Percentiles rank a stretch among this genome's conserved stretches.
Conservation (phyloP, 1,140 invertebrate genomes). For the Octopus bimaculoides region DNA sequence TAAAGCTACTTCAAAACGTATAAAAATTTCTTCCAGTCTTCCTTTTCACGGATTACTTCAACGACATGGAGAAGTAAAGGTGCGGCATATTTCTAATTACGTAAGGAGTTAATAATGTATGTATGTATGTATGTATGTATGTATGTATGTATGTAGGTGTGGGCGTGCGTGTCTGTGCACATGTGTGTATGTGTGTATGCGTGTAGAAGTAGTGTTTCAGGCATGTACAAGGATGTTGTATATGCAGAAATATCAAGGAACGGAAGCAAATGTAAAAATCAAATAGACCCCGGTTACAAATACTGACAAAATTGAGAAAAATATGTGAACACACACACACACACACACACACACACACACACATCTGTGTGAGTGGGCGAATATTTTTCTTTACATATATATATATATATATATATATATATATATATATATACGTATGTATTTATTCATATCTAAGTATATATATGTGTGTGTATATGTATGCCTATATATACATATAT, state of each 20-base stretch:
- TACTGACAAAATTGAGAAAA: no score
- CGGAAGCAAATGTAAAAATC: no score
- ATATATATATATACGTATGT: constrained; percentile 12
- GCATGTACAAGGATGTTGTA: not conserved
- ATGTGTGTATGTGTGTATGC: not conserved
- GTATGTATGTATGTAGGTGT: not conserved
- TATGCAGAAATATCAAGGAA: not conserved
- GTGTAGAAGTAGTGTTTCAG: not conserved
- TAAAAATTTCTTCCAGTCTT: no score
- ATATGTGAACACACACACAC: not conserved
- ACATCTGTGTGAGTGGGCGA: not conserved
- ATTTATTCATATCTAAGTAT: not conserved
- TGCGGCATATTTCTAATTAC: no score
- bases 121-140: no score
- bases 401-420: constrained; percentile 15
- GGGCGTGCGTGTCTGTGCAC: not conserved
- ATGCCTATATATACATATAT: not conserved
- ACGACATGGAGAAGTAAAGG: no score
- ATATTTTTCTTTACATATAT: constrained; percentile 1
- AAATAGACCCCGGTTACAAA: no score
- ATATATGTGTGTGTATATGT: constrained; percentile 7
- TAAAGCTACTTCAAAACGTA: no score
- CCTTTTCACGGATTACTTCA: no score
- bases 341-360: not conserved
- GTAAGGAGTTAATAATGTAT: no score